Base-by-base conservation (phyloP, 2,797 vertebrate species). In the Scomberomorus guttatus region DNA sequence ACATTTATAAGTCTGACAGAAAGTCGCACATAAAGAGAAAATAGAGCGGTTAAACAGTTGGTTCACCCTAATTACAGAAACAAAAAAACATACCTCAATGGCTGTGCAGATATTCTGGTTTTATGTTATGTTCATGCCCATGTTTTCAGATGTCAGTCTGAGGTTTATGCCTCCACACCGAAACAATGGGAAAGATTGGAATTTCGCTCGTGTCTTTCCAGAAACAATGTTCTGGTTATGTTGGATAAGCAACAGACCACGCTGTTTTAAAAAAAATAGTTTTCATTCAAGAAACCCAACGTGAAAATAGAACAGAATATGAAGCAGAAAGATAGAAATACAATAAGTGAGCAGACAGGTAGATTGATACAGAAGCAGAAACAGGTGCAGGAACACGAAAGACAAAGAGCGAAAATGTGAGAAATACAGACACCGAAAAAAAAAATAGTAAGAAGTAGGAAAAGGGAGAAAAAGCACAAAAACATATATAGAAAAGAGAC, bases 1-100 rank as follows among this genome's bases (percentile, higher is more conserved):
- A 67, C n/a, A 63, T 69, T 77, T 57, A 27, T 25, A 61, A 71
- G 6, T 54, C 27, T 4, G 22, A 74, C 51, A 29, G 54, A 48
- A 15, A 62, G 50, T 39, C 8, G 25, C 52, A 54, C 22, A 18
- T 3, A 48, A 22, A 8, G n/a, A 62, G 22, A 37, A 73, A 58
- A 46, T 34, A 34, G 37, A 74, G 65, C 9, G 6, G 37, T 11
- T 58, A 29, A 20, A 32, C 5, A 57, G 22, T 11, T 1, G 9
- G 25, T 44, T 77, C 27, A 20, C n/a, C 18, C 2, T 63, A 15
- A 77, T 71, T 58, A 62, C 27, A 72, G 32, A 27, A 24, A 15
- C 12, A 29, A 32, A n/a, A 44, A 3, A 22, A n/a, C 1, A 25
- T 27, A 32, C 50, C 3, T 24, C 17, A 22, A 46, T 48, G 50